Evolutionary conservation across 2,797 vertebrate genomes (phyloP), one percentile per base, ranked within the genome.

Genomic region (Hyperoplus immaculatus): DNA sequence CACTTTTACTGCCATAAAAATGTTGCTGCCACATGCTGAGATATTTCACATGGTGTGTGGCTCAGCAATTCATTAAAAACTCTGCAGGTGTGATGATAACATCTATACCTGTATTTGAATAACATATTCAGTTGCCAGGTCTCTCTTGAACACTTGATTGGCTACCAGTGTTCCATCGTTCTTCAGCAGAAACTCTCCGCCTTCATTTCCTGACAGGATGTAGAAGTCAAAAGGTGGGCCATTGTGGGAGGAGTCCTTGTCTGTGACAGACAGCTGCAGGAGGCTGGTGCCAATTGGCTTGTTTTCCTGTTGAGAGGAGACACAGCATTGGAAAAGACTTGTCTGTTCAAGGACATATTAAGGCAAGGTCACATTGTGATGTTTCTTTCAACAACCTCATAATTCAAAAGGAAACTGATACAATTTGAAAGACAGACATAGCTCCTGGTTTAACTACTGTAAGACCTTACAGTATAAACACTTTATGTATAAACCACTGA

Each of bases 211-310:
- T 39, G 96, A 94, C 67, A 98, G 84, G 81, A 99, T 97, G 66
- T 81, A 92, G 92, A 98, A 99, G 54, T 95, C 92, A 72, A 99
- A 99, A 41, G 98, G 98, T 0, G 97, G 97, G 16, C 98, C 98
- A 5, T 99, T 99, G 91, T 97, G 97, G 88, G 96, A 96, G 69
- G 98, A 97, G 87, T 99, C 98, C 88, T 95, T 96, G 94, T 99
- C 98, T 36, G 96, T 96, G 90, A 99, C 96, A 36, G 97, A 96
- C 76, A 99, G 94, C 93, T 99, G 98, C 81, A 99, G 87, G 92
- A 99, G 96, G 89, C 96, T 98, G 73, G 97, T 99, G 72, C 97
- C 97, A 60, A 97, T 93, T 5, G 97, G 96, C 82, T 99, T 99
- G 92, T 99, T 99, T 94, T 99, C 98, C 98, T 99, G 88, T 53